A percentile compares a stretch with the other conserved stretches of the same genome.
Evolutionary conservation across 2,113 vertebrate genomes (phyloP).

Genomic region (Rhombomys opimus): DNA sequence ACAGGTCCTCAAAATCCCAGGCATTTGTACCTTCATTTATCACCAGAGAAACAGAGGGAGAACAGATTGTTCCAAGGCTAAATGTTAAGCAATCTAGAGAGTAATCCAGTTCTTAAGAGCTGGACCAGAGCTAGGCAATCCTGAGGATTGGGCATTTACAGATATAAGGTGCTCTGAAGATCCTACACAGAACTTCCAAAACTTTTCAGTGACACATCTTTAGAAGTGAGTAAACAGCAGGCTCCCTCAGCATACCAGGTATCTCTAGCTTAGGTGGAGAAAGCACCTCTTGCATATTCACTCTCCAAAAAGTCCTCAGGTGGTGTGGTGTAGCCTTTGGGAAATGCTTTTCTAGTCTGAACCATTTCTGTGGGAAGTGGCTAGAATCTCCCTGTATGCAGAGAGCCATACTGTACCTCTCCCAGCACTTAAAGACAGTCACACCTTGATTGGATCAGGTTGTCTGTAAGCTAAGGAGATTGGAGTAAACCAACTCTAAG

Average conservation of each 20-base stretch:
- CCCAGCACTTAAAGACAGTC: background rate
- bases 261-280: background rate
- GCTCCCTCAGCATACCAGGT: background rate
- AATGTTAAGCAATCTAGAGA: slow-evolving; percentile 5
- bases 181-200: background rate
- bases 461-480: background rate
- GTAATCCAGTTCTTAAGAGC: background rate
- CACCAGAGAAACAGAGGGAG: background rate
- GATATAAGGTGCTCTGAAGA: background rate
- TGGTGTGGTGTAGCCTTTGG: background rate
- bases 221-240: background rate
- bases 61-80: background rate
- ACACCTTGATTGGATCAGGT: background rate
- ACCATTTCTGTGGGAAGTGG: background rate
- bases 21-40: slow-evolving; percentile 19
- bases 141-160: background rate
- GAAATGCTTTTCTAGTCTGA: background rate
- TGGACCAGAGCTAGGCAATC: background rate
- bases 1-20: slow-evolving; percentile 7
- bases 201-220: background rate
- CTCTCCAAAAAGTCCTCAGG: background rate
- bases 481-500: background rate
- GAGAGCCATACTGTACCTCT: background rate
- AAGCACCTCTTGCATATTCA: background rate
- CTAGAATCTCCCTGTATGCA: background rate